Conservation (phyloP, 2,113 vertebrate species). For the Asarcornis scutulata region DNA sequence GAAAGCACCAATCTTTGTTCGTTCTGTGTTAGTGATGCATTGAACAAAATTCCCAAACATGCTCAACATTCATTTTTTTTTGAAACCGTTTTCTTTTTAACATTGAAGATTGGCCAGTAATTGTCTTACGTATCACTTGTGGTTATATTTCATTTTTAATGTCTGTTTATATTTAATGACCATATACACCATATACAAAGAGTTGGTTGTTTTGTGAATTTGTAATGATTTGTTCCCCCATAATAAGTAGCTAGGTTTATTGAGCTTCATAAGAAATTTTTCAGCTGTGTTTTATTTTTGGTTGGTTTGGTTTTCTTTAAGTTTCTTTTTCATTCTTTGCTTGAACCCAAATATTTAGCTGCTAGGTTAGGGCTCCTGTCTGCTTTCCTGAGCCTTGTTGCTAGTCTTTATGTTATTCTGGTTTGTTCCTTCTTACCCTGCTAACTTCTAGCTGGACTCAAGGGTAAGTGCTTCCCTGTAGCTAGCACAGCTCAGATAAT, state of each 20-base stretch:
- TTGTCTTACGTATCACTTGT: slow-evolving; percentile 71
- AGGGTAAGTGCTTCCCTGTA: slow-evolving; percentile 99
- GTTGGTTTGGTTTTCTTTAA: slow-evolving; percentile 79
- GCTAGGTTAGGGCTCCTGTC: slow-evolving; percentile 99
- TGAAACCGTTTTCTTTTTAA: slow-evolving; percentile 32
- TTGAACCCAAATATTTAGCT: slow-evolving; percentile 97
- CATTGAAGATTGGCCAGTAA: slow-evolving; percentile 66
- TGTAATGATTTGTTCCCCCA: slow-evolving; percentile 71
- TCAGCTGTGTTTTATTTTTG: slow-evolving; percentile 52
- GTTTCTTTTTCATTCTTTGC: slow-evolving; percentile 96
- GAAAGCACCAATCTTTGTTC: slow-evolving; percentile 62
- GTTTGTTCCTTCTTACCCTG: slow-evolving; percentile 99
- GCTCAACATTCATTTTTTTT: slow-evolving; percentile 1
- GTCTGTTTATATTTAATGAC: slow-evolving; percentile 73
- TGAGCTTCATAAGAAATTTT: slow-evolving; percentile 72
- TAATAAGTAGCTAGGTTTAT: slow-evolving; percentile 58
- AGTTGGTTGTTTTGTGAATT: slow-evolving; percentile 71
- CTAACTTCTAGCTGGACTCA: slow-evolving; percentile 99
- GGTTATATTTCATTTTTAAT: slow-evolving; percentile 71
- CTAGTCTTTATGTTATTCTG: slow-evolving; percentile 99
- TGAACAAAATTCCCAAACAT: slow-evolving; percentile 56
- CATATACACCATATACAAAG: slow-evolving; percentile 54
- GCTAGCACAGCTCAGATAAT: slow-evolving; percentile 99
- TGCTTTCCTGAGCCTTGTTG: slow-evolving; percentile 99
- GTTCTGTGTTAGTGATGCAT: slow-evolving; percentile 65